phyloP scores from a whole-genome alignment of 1,140 invertebrate genomes.

The Caenorhabditis brenneri region DNA sequence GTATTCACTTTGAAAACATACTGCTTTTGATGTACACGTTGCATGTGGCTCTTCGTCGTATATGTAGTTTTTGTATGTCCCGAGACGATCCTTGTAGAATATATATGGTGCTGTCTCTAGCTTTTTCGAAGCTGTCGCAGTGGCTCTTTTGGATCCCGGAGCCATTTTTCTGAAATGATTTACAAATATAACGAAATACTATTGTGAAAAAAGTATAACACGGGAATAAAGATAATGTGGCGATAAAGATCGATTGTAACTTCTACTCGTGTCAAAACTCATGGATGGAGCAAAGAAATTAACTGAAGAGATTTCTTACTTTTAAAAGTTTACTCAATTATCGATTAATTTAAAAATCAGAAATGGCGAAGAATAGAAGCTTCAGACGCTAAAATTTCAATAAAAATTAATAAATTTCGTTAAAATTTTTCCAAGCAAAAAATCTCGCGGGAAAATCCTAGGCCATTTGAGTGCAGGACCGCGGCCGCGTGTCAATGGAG shows the following conservation, averaged over 20 bases:
- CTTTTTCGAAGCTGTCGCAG: neutral
- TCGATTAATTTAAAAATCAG: too few species aligned
- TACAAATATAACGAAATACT: too few species aligned
- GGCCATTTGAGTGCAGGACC: neutral
- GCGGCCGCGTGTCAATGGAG: neutral
- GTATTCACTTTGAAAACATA: neutral
- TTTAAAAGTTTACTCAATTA: too few species aligned
- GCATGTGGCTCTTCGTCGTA: neutral
- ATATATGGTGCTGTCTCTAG: neutral
- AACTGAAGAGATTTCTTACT: too few species aligned
- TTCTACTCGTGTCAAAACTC: too few species aligned
- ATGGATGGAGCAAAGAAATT: too few species aligned
- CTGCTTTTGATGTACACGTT: slow-evolving; percentile 7
- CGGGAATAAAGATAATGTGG: too few species aligned
- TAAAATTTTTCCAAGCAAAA: neutral
- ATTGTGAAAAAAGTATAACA: too few species aligned
- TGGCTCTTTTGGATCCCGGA: neutral
- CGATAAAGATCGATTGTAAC: too few species aligned
- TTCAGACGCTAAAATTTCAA: neutral
- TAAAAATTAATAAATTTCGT: neutral
- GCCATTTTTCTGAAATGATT: neutral
- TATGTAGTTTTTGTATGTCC: neutral
- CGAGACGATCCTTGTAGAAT: slow-evolving; percentile 5
- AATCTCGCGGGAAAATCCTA: neutral
- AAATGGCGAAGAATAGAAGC: too few species aligned